These are phyloP conservation scores for Anas platyrhynchos DNA, from an alignment of 2,113 vertebrate species.

Conservation along the genomic window DNA sequence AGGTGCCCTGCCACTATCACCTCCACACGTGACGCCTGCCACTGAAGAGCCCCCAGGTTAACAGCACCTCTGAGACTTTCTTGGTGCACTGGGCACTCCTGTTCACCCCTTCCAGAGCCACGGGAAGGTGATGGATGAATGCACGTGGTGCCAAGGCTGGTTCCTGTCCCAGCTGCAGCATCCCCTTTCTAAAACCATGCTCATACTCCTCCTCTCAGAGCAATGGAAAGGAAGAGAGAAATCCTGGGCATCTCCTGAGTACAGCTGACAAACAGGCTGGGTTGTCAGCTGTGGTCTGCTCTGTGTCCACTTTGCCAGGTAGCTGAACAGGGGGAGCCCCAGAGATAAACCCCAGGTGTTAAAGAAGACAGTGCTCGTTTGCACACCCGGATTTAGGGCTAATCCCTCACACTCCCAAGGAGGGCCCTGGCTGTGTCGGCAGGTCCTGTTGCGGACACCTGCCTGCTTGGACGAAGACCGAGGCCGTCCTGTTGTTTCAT, in stretches of 20 bases:
- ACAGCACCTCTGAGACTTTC: not conserved
- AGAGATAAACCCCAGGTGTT: not conserved
- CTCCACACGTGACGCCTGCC: not conserved
- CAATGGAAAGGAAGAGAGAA: not conserved
- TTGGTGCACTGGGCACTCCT: not conserved
- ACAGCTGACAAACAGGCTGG: not conserved
- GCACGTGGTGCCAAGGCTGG: not conserved
- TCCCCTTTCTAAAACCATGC: not conserved
- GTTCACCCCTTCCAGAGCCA: not conserved
- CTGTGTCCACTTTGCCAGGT: not conserved
- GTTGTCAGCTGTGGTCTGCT: not conserved
- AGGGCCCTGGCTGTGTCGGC: not conserved
- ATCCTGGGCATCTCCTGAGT: not conserved
- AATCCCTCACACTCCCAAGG: not conserved
- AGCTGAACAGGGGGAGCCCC: not conserved
- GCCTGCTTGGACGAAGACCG: not conserved
- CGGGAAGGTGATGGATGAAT: not conserved
- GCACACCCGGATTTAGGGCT: not conserved
- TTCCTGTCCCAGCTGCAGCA: not conserved
- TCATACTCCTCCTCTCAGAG: not conserved
- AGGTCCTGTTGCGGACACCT: not conserved
- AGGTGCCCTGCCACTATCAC: not conserved
- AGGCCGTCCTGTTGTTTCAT: fast-evolving
- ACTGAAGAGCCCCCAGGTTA: not conserved
- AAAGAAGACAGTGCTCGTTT: not conserved